These are phyloP conservation scores for Zoroaster sp. DNA, from an alignment of 53 echinoderm and acorn worm species.

Conservation along the genomic window DNA sequence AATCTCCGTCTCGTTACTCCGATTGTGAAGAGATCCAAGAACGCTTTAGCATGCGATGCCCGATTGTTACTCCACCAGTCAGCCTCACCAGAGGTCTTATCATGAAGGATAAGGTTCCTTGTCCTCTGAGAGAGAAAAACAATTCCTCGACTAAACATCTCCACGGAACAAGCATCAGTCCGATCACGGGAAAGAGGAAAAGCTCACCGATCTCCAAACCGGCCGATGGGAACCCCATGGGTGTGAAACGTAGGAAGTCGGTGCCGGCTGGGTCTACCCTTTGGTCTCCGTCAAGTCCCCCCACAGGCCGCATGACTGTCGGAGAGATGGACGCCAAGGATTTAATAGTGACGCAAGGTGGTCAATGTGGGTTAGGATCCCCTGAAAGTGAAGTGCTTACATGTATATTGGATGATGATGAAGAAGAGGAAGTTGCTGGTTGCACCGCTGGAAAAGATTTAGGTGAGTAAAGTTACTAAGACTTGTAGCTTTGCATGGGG, in stretches of 20 bases:
- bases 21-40: too few relatives aligned
- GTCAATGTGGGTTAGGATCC: neutral
- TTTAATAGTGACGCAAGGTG: neutral
- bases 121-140: neutral
- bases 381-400: neutral
- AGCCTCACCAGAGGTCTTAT: too few relatives aligned
- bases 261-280: neutral
- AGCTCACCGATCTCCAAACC: neutral
- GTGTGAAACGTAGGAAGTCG: neutral
- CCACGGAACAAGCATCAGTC: neutral
- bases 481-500: neutral
- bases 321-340: neutral
- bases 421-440: neutral
- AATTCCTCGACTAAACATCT: neutral
- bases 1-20: too few relatives aligned
- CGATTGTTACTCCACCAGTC: too few relatives aligned
- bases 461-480: neutral
- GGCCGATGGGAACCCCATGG: neutral
- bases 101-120: too few relatives aligned
- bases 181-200: neutral
- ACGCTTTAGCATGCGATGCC: too few relatives aligned
- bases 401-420: neutral
- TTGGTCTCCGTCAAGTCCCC: neutral
- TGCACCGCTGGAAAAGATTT: neutral
- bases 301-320: neutral